These are phyloP conservation scores for Pitta sordida DNA, from an alignment of 2,113 vertebrate species.

Conservation along the genomic window DNA sequence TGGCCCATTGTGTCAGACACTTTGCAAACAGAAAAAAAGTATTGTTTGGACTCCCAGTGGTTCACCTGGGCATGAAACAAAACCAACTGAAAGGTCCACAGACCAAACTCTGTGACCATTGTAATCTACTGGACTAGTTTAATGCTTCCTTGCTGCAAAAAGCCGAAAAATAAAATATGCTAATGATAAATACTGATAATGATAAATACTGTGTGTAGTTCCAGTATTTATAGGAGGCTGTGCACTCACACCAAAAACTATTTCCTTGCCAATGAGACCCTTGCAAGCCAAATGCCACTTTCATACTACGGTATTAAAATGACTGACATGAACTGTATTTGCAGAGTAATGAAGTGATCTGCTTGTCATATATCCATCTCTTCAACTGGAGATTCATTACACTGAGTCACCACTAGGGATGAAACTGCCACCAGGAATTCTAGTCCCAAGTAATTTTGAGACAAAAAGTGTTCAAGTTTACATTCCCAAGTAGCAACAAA, in stretches of 20 bases:
- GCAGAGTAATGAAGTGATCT: constrained; percentile 7
- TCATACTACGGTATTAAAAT: neutral
- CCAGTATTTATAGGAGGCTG: neutral
- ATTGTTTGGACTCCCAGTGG: neutral
- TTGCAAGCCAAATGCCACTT: neutral
- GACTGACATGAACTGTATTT: neutral
- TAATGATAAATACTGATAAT: neutral
- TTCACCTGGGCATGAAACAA: neutral
- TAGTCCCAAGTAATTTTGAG: neutral
- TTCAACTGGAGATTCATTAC: neutral
- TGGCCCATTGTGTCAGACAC: neutral
- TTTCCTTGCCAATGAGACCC: neutral
- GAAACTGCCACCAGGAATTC: constrained; percentile 22
- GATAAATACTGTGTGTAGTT: neutral
- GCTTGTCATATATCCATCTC: neutral
- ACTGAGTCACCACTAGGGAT: neutral
- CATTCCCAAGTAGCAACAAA: neutral
- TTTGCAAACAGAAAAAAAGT: neutral
- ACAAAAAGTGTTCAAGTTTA: neutral
- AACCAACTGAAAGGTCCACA: neutral
- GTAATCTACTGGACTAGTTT: neutral
- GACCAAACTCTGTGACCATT: neutral
- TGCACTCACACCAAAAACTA: neutral
- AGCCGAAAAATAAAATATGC: neutral
- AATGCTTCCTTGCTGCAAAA: neutral